Base-by-base conservation (phyloP, 2,888 invertebrate species). In the Drosophila mulleri region DNA sequence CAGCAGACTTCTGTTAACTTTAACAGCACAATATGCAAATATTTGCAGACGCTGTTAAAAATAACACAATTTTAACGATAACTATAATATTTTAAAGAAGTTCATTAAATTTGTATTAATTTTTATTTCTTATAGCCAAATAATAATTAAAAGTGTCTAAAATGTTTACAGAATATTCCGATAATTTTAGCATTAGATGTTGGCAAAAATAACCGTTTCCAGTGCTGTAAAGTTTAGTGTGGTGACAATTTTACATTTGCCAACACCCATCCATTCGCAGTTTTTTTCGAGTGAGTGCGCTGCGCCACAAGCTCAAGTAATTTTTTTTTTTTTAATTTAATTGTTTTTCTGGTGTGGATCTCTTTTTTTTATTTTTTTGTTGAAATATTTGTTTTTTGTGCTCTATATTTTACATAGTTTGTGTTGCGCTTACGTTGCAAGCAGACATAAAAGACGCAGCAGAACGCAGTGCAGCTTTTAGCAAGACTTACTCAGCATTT, bases 161-260 rank as follows among this genome's bases (percentile, higher is more conserved):
- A 14, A 4, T 37, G 12, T 4, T 37, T 14, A 37, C 37, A 37
- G 37, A 37, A 37, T 37, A 29, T 4, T 4, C 4, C 5, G 12
- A 37, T 37, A 14, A 5, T 5, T 5, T 37, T 37, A 37, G 37
- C 37, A 37, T 48, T 2, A 16, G 16, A 37, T 16, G 20, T 37
- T 32, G 18, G n/a, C 9, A 16, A 7, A 20, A 52, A 48, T 12
- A n/a, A 14, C 32, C 20, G 41, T 35, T 42, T 56, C 7, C 42
- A 35, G 61, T 61, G 57, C 18, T 61, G 61, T 35, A 14, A 44
- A 44, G 56, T 3, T 11, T 9, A 4, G 7, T 7, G 3, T 12
- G 11, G 8, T 5, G 7, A 12, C 16, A 9, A 23, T n/a, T 61
- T 14, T 2, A 35, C 42, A 18, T 14, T 60, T 20, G 5, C 7